These are phyloP conservation scores for Phyllopteryx taeniolatus DNA, from an alignment of 2,113 vertebrate genomes.

Conservation along the genomic window DNA sequence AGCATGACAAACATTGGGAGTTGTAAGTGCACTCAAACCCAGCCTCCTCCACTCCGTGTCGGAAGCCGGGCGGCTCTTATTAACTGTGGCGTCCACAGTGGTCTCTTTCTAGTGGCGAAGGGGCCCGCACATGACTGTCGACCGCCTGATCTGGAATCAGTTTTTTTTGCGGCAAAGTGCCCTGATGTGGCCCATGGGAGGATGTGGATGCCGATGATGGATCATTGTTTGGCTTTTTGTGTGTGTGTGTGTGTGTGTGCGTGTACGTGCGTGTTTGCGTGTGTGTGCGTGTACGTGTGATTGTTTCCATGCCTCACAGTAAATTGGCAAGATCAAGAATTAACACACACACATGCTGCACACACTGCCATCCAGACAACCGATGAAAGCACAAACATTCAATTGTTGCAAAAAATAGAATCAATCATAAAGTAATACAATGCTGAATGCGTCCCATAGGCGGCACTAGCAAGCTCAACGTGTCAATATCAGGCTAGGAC, in stretches of 20 bases:
- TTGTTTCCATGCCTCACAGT: constrained; percentile 43
- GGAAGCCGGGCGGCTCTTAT: constrained; percentile 29
- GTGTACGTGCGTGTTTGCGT: constrained; percentile 21
- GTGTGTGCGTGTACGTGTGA: constrained; percentile 14
- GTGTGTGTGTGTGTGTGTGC: constrained; percentile 42
- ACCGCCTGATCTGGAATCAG: constrained; percentile 66
- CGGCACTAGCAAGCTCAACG: neutral
- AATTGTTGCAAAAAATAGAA: neutral
- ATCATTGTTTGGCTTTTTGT: constrained; percentile 70
- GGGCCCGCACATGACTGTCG: constrained; percentile 67
- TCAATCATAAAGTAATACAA: neutral
- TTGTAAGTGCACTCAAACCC: neutral
- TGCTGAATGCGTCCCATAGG: neutral
- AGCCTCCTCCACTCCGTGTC: neutral
- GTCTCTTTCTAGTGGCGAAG: constrained; percentile 76
- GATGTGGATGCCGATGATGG: constrained; percentile 74
- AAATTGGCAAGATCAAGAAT: constrained; percentile 38
- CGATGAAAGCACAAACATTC: neutral
- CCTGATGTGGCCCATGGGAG: constrained; percentile 72
- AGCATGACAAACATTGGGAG: neutral
- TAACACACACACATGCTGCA: constrained; percentile 23
- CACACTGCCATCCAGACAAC: constrained; percentile 10
- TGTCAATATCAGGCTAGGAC: neutral
- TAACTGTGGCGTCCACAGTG: constrained; percentile 66
- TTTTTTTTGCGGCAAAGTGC: constrained; percentile 66